A percentile compares a stretch with the other conserved stretches of the same genome.
phyloP scores from a whole-genome alignment of 2,113 vertebrate genomes.

The Micromys minutus region DNA sequence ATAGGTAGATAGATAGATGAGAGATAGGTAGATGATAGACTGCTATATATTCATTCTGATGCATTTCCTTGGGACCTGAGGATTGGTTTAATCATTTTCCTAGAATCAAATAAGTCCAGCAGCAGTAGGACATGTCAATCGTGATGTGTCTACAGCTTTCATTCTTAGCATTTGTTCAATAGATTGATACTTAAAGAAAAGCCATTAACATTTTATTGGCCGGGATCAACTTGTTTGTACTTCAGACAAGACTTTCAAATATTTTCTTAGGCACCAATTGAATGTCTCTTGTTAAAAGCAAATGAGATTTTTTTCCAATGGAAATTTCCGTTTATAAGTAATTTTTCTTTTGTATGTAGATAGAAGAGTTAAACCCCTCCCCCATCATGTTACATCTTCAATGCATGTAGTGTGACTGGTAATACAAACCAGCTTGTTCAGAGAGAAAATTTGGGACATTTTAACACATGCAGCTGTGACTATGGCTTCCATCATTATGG shows the following conservation, averaged over 20 bases:
- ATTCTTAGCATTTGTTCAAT: slow-evolving; percentile 32
- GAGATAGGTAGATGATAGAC: neutral
- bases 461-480: neutral
- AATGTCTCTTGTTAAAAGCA: slow-evolving; percentile 35
- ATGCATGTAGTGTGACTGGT: neutral
- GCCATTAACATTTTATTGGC: slow-evolving; percentile 53
- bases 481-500: neutral
- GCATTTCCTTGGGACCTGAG: slow-evolving; percentile 38
- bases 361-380: neutral
- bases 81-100: slow-evolving; percentile 51
- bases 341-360: neutral
- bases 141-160: neutral
- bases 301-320: slow-evolving; percentile 21
- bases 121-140: slow-evolving; percentile 52
- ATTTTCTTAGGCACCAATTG: slow-evolving; percentile 38
- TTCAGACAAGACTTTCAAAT: slow-evolving; percentile 58
- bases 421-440: neutral
- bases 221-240: slow-evolving; percentile 44
- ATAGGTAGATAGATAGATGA: neutral
- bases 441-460: neutral
- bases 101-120: slow-evolving; percentile 14
- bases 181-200: slow-evolving; percentile 66
- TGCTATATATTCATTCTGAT: neutral
- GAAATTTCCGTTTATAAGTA: slow-evolving; percentile 22
- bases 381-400: neutral